Evolutionary conservation across 2,113 vertebrate genomes (phyloP).

Genomic region (Paracyprichromis sp.): DNA sequence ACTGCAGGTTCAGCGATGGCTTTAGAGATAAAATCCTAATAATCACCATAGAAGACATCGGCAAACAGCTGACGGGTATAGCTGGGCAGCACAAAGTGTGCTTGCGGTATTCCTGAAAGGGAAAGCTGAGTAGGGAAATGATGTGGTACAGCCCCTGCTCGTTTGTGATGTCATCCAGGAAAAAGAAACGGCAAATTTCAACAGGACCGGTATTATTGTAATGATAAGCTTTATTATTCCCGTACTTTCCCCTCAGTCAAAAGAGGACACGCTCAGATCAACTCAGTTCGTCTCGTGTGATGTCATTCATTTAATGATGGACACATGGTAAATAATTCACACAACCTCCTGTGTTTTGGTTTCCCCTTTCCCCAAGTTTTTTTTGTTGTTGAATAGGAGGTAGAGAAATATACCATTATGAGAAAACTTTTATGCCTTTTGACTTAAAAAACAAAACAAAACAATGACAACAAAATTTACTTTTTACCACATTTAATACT

Average conservation of each 20-base stretch:
- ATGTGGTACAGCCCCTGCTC: not conserved
- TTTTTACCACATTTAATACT: not conserved
- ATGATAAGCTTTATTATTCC: conserved; percentile 8
- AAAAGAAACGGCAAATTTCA: not conserved
- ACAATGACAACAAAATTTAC: not conserved
- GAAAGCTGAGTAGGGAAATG: not conserved
- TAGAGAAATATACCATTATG: not conserved
- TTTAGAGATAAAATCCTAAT: not conserved
- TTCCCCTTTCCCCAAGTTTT: not conserved
- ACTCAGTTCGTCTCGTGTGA: not conserved
- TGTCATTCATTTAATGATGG: not conserved
- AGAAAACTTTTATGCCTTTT: not conserved
- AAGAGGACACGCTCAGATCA: not conserved
- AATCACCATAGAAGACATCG: not conserved
- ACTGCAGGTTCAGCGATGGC: not conserved
- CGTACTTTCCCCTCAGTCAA: conserved; percentile 1
- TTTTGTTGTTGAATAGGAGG: not conserved
- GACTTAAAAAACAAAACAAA: not conserved
- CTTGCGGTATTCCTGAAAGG: not conserved
- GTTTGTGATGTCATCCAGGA: conserved; percentile 19
- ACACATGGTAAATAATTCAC: not conserved
- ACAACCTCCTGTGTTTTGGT: not conserved
- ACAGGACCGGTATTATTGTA: conserved; percentile 11
- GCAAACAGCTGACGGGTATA: not conserved
- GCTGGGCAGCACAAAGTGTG: not conserved